A percentile compares a stretch with the other conserved stretches of the same genome.
Evolutionary conservation across 1,140 invertebrate genomes (phyloP).

Genomic region (Zaprionus nigranus): DNA sequence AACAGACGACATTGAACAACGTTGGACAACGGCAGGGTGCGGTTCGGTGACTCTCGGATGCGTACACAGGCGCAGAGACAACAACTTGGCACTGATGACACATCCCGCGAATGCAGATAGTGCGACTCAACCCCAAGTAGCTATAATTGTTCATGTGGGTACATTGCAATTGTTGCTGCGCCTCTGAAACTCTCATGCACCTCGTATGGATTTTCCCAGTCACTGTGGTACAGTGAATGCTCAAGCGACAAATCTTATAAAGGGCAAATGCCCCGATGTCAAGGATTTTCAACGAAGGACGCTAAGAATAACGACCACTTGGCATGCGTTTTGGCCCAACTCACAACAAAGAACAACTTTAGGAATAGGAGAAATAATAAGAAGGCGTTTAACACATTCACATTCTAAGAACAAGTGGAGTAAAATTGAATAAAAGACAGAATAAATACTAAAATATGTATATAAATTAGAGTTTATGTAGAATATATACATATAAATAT

Average conservation of each 20-base stretch:
- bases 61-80: slow-evolving; percentile 14
- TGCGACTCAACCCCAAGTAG: neutral
- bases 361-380: neutral
- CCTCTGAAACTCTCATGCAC: too few relatives aligned
- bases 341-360: neutral
- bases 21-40: neutral
- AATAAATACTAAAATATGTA: too few relatives aligned
- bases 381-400: too few relatives aligned
- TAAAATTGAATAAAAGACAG: neutral
- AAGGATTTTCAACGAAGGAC: neutral
- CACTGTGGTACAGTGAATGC: neutral
- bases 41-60: slow-evolving; percentile 11
- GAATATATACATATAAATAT: too few relatives aligned
- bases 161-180: neutral
- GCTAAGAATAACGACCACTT: neutral
- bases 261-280: neutral
- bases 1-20: slow-evolving; percentile 20
- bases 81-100: slow-evolving; percentile 37
- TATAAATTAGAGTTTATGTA: too few relatives aligned
- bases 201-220: neutral
- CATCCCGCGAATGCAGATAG: slow-evolving; percentile 10
- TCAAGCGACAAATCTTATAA: neutral
- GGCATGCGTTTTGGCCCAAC: neutral
- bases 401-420: neutral
- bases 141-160: neutral